Evolutionary conservation across 2,113 vertebrate species (phyloP).

Genomic region (Fulmarus glacialis): DNA sequence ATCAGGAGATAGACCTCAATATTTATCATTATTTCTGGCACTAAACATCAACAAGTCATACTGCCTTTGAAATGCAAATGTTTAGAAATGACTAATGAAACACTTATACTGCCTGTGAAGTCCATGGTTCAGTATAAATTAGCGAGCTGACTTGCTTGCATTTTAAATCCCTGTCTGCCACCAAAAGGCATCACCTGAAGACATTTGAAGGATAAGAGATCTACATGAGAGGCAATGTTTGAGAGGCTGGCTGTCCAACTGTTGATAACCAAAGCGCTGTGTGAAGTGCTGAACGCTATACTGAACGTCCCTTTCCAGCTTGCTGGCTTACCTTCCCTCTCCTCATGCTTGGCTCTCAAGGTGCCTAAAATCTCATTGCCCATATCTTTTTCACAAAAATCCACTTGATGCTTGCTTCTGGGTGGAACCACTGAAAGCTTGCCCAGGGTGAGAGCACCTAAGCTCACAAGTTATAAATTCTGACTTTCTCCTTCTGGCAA

Average conservation of each 20-base stretch:
- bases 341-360: neutral
- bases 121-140: neutral
- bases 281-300: neutral
- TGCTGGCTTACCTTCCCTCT: neutral
- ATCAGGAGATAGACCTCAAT: neutral
- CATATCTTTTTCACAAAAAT: neutral
- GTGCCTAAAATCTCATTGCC: neutral
- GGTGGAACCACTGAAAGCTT: neutral
- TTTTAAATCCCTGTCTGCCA: neutral
- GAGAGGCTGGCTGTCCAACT: neutral
- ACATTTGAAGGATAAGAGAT: neutral
- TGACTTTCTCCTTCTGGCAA: rapidly evolving
- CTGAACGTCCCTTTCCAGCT: neutral
- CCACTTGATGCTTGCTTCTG: neutral
- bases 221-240: neutral
- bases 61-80: neutral
- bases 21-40: neutral
- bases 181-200: neutral
- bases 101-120: neutral
- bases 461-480: neutral
- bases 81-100: neutral
- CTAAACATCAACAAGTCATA: neutral
- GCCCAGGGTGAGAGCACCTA: neutral
- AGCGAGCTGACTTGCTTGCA: neutral
- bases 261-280: neutral